A percentile compares a stretch with the other conserved stretches of the same genome.
These are phyloP conservation scores for Phylloscopus collybita DNA, from an alignment of 2,797 vertebrate species.

Conservation along the genomic window DNA sequence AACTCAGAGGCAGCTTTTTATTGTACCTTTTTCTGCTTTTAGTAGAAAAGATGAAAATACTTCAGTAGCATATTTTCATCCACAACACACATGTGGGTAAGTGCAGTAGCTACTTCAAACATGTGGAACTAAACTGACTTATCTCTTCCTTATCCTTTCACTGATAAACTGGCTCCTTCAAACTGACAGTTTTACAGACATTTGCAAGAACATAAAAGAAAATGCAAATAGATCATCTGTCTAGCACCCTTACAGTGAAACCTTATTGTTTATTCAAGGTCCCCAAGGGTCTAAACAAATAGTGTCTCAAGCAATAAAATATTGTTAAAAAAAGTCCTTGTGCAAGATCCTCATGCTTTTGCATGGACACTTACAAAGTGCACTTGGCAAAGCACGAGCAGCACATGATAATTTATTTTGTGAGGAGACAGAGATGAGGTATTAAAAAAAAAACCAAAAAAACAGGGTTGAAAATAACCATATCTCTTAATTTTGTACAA, in stretches of 20 bases:
- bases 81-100: slow-evolving; percentile 67
- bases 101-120: slow-evolving; percentile 89
- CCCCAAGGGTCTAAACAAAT: slow-evolving; percentile 73
- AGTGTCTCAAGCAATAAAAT: slow-evolving; percentile 69
- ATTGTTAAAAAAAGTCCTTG: slow-evolving; percentile 59
- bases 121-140: slow-evolving; percentile 88
- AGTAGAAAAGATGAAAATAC: neutral
- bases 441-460: neutral
- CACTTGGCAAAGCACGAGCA: neutral
- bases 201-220: slow-evolving; percentile 82
- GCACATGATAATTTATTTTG: neutral
- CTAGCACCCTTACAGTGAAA: slow-evolving; percentile 75
- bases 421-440: neutral
- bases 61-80: slow-evolving; percentile 67
- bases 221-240: slow-evolving; percentile 79
- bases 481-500: neutral
- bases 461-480: neutral
- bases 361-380: neutral
- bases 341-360: slow-evolving; percentile 12
- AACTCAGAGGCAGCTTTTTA: neutral
- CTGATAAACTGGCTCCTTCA: slow-evolving; percentile 85
- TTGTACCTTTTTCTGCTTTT: neutral
- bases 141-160: slow-evolving; percentile 85
- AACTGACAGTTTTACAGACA: slow-evolving; percentile 82
- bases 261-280: slow-evolving; percentile 75